phyloP scores from a whole-genome alignment of 2,888 invertebrate genomes.

The Agriopis marginaria region DNA sequence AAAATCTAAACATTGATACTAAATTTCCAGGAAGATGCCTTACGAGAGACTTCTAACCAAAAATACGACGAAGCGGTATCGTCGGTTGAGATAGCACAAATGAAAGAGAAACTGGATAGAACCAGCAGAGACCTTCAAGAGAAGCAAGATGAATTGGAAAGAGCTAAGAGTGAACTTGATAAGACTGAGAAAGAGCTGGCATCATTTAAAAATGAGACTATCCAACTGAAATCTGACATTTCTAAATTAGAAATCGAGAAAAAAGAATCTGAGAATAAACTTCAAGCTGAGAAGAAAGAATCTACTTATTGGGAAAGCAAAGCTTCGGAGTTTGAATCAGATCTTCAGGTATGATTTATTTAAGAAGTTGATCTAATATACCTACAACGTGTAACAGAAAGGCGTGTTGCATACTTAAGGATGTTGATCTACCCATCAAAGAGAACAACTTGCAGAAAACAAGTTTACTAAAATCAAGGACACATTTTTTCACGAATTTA shows the following conservation, averaged over 20 bases:
- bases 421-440: too few relatives aligned
- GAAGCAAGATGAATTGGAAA: slow-evolving; percentile 70
- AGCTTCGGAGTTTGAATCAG: slow-evolving; percentile 86
- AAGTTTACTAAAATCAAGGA: too few relatives aligned
- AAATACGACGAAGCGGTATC: slow-evolving; percentile 81
- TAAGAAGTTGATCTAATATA: neutral
- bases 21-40: slow-evolving; percentile 71
- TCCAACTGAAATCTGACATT: slow-evolving; percentile 76
- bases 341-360: slow-evolving; percentile 78
- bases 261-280: slow-evolving; percentile 88
- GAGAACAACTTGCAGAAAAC: too few relatives aligned
- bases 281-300: slow-evolving; percentile 87
- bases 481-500: too few relatives aligned
- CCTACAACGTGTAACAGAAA: too few relatives aligned
- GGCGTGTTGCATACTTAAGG: too few relatives aligned
- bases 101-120: slow-evolving; percentile 78
- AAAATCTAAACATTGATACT: slow-evolving; percentile 14
- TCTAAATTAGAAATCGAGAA: slow-evolving; percentile 79
- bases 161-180: slow-evolving; percentile 67
- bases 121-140: slow-evolving; percentile 68
- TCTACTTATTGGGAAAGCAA: slow-evolving; percentile 88
- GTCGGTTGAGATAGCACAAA: slow-evolving; percentile 79
- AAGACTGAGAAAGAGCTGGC: slow-evolving; percentile 80
- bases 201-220: slow-evolving; percentile 72
- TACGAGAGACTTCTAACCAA: slow-evolving; percentile 77